These are phyloP conservation scores for Hassar affinis DNA, from an alignment of 2,113 vertebrate genomes.

Conservation along the genomic window DNA sequence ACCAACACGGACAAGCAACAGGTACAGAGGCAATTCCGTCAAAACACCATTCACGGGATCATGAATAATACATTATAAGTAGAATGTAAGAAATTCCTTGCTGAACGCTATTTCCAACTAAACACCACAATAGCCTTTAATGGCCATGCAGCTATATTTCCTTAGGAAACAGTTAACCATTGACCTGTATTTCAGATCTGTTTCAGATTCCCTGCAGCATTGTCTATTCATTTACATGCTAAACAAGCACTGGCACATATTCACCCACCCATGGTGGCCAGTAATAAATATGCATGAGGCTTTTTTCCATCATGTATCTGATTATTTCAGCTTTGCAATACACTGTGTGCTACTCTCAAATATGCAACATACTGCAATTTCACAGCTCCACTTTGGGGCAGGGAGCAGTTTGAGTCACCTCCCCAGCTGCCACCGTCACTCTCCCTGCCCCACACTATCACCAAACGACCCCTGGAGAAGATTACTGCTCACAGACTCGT, in stretches of 20 bases:
- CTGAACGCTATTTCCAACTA: background rate
- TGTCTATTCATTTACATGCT: background rate
- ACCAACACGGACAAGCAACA: conserved; percentile 6
- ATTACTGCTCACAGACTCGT: conserved; percentile 5
- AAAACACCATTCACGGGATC: background rate
- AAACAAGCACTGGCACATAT: background rate
- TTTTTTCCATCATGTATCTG: background rate
- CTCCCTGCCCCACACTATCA: background rate
- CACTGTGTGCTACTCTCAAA: background rate
- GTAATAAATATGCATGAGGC: background rate
- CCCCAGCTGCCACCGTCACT: conserved; percentile 47
- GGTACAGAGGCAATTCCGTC: background rate
- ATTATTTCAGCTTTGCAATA: background rate
- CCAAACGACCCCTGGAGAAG: conserved; percentile 16
- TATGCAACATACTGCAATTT: conserved; percentile 24
- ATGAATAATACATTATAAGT: background rate
- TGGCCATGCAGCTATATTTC: background rate
- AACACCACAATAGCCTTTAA: background rate
- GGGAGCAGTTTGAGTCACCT: conserved; percentile 32
- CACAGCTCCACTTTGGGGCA: conserved; percentile 45
- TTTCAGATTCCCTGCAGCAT: background rate
- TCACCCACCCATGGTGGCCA: background rate
- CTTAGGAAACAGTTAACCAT: background rate
- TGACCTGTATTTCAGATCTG: background rate
- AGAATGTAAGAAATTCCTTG: background rate